phyloP scores from a whole-genome alignment of 30 jellyfish, hydroid and myxozoan genomes.

The Aurelia coerulea region DNA sequence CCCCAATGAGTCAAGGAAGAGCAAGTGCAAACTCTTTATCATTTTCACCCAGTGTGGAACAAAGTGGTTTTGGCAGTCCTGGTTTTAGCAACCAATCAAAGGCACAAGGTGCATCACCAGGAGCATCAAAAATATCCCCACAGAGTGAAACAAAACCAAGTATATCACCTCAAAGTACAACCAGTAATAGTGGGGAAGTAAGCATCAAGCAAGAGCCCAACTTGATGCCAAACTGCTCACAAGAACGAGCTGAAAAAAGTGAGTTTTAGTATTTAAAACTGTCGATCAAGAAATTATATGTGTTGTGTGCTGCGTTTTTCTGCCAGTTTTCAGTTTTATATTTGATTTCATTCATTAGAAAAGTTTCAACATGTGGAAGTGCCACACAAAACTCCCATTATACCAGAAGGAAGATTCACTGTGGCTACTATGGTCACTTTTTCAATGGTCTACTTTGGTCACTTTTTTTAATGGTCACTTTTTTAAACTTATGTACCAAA shows the following conservation, averaged over 20 bases:
- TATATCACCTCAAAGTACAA: slow-evolving; percentile 18
- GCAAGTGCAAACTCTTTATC: slow-evolving; percentile 80
- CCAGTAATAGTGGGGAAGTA: slow-evolving; percentile 35
- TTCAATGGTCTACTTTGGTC: too few species aligned
- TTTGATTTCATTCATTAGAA: too few species aligned
- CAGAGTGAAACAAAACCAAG: slow-evolving; percentile 29
- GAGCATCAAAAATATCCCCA: slow-evolving; percentile 44
- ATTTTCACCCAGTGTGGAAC: slow-evolving; percentile 61
- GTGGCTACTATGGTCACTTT: too few species aligned
- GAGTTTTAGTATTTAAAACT: background rate
- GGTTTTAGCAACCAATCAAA: slow-evolving; percentile 38
- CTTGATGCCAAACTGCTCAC: slow-evolving; percentile 20
- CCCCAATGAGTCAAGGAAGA: slow-evolving; percentile 85
- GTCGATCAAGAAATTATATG: too few species aligned
- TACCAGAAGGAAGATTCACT: too few species aligned
- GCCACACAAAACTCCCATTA: too few species aligned
- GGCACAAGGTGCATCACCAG: slow-evolving; percentile 36
- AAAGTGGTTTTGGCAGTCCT: slow-evolving; percentile 43
- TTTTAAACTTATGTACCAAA: too few species aligned
- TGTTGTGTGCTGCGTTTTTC: too few species aligned
- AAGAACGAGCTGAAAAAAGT: slow-evolving; percentile 26
- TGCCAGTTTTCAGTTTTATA: too few species aligned
- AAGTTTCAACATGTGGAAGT: too few species aligned
- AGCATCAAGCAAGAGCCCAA: slow-evolving; percentile 40
- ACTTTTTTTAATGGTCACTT: too few species aligned